phyloP scores from a whole-genome alignment of 2,888 invertebrate genomes.

The Acanthacorydalis orientalis region DNA sequence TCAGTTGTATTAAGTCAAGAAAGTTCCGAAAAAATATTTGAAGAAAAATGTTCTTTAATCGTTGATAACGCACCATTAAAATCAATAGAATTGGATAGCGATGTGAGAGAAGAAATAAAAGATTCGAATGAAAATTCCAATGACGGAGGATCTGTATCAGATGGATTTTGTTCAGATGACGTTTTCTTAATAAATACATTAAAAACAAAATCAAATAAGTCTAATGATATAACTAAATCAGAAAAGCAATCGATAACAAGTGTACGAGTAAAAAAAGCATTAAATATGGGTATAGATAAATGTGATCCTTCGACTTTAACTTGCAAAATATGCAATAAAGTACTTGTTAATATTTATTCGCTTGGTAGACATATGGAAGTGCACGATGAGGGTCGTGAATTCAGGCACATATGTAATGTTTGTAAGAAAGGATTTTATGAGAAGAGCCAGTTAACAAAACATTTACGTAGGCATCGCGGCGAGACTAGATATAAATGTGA shows the following conservation, averaged over 20 bases:
- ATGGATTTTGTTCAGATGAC: too few species aligned
- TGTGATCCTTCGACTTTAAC: constrained; percentile 2
- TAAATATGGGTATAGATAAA: constrained; percentile 2
- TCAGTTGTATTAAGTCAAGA: too few species aligned
- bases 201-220: too few species aligned
- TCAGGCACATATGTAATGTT: constrained; percentile 22
- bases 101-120: background rate
- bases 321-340: constrained; percentile 4
- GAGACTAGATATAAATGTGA: constrained; percentile 1
- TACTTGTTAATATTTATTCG: constrained; percentile 1
- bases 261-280: background rate
- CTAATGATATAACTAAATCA: background rate
- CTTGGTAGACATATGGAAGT: constrained; percentile 2
- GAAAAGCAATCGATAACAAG: background rate
- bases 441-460: constrained; percentile 28
- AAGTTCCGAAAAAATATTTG: too few species aligned
- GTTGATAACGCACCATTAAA: too few species aligned
- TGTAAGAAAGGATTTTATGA: constrained; percentile 30
- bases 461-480: constrained; percentile 25
- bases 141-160: too few species aligned
- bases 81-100: too few species aligned
- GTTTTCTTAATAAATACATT: too few species aligned
- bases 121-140: background rate
- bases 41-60: too few species aligned
- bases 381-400: constrained; percentile 3